Evolutionary conservation across 2,113 vertebrate species (phyloP).

Genomic region (Rhynchomys soricoides): DNA sequence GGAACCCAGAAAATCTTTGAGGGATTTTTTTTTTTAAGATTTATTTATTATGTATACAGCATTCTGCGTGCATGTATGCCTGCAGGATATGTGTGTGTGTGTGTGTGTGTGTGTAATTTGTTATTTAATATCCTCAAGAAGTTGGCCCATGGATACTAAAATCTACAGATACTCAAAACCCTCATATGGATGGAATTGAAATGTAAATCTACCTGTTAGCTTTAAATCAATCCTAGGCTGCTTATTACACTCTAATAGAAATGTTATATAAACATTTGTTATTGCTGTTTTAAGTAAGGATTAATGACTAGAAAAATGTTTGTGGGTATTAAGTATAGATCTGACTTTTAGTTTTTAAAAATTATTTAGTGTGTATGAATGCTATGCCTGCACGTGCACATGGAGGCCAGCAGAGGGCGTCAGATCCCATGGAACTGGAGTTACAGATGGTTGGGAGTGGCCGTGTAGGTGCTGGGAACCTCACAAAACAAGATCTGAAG

Average conservation of each 20-base stretch:
- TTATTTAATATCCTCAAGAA: neutral
- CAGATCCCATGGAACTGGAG: neutral
- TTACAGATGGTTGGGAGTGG: neutral
- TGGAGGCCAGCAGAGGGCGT: neutral
- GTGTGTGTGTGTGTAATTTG: neutral
- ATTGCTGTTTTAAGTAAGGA: neutral
- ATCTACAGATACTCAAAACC: neutral
- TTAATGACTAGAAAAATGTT: neutral
- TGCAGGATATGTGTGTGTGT: neutral
- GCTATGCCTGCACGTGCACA: too few relatives aligned
- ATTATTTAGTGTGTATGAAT: neutral
- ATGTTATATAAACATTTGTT: neutral
- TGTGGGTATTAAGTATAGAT: neutral
- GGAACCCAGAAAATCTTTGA: too few relatives aligned
- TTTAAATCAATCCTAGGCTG: neutral
- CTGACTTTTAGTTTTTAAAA: neutral
- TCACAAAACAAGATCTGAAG: neutral
- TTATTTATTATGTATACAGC: too few relatives aligned
- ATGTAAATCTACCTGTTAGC: neutral
- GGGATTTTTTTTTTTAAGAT: too few relatives aligned
- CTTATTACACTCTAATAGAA: neutral
- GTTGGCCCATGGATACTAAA: neutral
- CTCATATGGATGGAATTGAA: neutral
- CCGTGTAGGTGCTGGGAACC: neutral
- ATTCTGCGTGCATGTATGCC: too few relatives aligned